Conservation (phyloP, 2,888 invertebrate species). For the Eupithecia insigniata region DNA sequence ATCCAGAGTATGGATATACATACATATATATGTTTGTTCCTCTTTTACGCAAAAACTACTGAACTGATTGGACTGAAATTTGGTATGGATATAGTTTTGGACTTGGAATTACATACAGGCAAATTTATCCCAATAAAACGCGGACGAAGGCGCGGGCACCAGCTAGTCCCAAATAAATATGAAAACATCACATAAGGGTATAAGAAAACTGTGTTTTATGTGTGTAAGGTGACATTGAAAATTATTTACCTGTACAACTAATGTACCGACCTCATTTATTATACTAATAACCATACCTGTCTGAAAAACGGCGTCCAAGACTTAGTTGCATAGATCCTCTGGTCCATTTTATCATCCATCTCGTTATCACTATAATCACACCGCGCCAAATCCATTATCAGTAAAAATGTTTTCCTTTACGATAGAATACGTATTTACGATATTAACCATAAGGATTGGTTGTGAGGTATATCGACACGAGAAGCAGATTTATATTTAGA, state of each 20-base stretch:
- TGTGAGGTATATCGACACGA: not conserved
- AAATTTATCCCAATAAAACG: too few relatives aligned
- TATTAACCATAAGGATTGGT: not conserved
- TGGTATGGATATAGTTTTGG: too few relatives aligned
- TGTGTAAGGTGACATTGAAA: not conserved
- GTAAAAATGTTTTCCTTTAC: constrained; percentile 1
- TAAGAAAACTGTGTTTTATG: not conserved
- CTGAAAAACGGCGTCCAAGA: constrained; percentile 47
- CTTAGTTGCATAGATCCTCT: constrained; percentile 20
- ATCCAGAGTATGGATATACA: too few relatives aligned
- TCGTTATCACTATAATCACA: constrained; percentile 40
- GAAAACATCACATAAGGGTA: not conserved
- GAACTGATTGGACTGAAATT: too few relatives aligned
- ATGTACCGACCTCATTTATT: not conserved
- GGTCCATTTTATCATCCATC: constrained; percentile 18
- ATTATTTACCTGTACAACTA: not conserved
- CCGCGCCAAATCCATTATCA: constrained; percentile 25
- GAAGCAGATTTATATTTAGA: too few relatives aligned
- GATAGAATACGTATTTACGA: not conserved
- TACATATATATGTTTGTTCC: too few relatives aligned
- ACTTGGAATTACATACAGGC: too few relatives aligned
- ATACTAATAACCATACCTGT: constrained; percentile 42
- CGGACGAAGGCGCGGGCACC: too few relatives aligned
- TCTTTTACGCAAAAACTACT: too few relatives aligned
- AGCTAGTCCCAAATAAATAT: not conserved